A percentile compares a stretch with the other conserved stretches of the same genome.
These are phyloP conservation scores for Agapetus fuscipes DNA, from an alignment of 2,888 invertebrate genomes.

Conservation along the genomic window DNA sequence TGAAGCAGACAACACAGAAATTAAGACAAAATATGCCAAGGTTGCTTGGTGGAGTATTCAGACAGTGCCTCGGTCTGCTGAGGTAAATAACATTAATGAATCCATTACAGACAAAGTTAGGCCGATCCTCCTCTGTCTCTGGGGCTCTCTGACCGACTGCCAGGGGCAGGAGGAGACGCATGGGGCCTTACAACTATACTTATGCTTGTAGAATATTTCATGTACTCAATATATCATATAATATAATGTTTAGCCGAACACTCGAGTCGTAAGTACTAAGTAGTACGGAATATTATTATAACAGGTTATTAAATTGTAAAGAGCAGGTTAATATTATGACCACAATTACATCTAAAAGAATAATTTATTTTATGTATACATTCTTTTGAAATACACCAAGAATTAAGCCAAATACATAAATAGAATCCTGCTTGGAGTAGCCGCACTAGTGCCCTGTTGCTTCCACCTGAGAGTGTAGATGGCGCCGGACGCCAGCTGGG, in stretches of 20 bases:
- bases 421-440: conserved; percentile 5
- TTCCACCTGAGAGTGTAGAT: no score
- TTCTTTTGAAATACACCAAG: conserved; percentile 17
- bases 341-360: conserved; percentile 20
- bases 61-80: not conserved
- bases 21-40: conserved; percentile 14
- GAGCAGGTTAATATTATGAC: conserved; percentile 16
- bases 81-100: not conserved
- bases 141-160: no score
- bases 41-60: not conserved
- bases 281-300: no score
- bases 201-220: no score
- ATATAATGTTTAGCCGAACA: conserved; percentile 15
- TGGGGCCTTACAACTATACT: no score
- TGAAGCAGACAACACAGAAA: conserved; percentile 22
- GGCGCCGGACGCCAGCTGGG: no score
- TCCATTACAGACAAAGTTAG: not conserved
- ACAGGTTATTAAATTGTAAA: conserved; percentile 19
- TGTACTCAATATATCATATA: not conserved
- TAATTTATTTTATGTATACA: conserved; percentile 16
- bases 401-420: conserved; percentile 18
- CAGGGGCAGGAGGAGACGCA: no score
- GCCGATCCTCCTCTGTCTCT: no score
- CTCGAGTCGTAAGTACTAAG: conserved; percentile 15
- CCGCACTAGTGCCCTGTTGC: not conserved